phyloP scores from a whole-genome alignment of 2,113 vertebrate genomes.

The Tachysurus fulvidraco region DNA sequence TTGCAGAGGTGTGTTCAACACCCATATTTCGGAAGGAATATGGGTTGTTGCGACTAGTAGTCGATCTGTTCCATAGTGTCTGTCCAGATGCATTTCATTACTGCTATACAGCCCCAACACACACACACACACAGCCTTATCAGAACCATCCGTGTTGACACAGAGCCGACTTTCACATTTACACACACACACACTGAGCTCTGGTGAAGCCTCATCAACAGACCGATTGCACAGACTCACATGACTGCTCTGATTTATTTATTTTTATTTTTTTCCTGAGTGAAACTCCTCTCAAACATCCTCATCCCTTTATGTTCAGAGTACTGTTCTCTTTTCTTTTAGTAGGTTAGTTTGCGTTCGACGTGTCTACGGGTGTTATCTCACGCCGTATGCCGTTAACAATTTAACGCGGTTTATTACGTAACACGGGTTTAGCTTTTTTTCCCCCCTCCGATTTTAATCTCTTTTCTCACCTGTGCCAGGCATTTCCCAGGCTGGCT shows the following conservation, averaged over 20 bases:
- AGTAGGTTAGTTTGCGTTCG: slow-evolving; percentile 4
- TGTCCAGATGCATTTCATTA: slow-evolving; percentile 31
- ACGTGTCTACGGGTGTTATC: slow-evolving; percentile 55
- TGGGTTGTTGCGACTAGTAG: slow-evolving; percentile 64
- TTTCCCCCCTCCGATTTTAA: neutral
- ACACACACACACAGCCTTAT: slow-evolving; percentile 13
- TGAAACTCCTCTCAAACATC: neutral
- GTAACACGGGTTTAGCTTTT: slow-evolving; percentile 53
- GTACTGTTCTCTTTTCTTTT: slow-evolving; percentile 39
- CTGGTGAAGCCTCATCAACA: neutral
- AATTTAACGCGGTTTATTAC: slow-evolving; percentile 60
- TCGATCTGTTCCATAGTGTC: slow-evolving; percentile 38
- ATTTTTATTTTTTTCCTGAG: too few relatives aligned
- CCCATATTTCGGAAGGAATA: slow-evolving; percentile 70
- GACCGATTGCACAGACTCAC: neutral
- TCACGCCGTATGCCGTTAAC: slow-evolving; percentile 59
- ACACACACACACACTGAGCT: neutral
- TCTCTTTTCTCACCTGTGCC: slow-evolving; percentile 34
- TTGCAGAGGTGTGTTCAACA: slow-evolving; percentile 86
- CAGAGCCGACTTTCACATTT: neutral
- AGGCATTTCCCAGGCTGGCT: slow-evolving; percentile 53
- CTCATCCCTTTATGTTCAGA: slow-evolving; percentile 7
- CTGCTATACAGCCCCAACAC: slow-evolving; percentile 29
- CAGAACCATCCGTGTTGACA: neutral
- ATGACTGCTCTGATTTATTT: neutral